Conservation (phyloP, 2,888 invertebrate genomes). For the Blastobasis lacticolella region DNA sequence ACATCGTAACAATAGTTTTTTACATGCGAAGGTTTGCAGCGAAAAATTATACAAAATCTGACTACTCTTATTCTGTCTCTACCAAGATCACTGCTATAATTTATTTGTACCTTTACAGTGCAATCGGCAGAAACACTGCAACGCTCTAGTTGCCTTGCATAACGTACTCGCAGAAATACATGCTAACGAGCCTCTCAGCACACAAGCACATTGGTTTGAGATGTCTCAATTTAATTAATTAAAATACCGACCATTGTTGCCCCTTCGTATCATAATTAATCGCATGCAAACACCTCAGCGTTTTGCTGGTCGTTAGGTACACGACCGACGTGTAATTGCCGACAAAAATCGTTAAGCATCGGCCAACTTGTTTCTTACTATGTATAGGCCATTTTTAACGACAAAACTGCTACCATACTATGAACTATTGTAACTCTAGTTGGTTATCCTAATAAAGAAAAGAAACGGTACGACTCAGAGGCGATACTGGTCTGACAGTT, state of each 20-base stretch:
- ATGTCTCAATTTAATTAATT: slow-evolving; percentile 4
- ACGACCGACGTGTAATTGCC: too few species aligned
- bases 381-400: too few species aligned
- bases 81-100: slow-evolving; percentile 5
- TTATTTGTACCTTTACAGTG: slow-evolving; percentile 2
- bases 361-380: too few species aligned
- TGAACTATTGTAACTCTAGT: too few species aligned
- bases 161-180: neutral
- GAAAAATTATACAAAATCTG: too few species aligned
- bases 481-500: too few species aligned
- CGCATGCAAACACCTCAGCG: neutral
- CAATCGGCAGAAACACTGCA: slow-evolving; percentile 1
- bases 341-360: too few species aligned
- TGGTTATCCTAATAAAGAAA: too few species aligned
- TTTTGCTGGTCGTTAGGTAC: neutral
- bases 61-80: neutral
- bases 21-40: too few species aligned
- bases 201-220: neutral
- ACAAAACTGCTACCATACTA: too few species aligned
- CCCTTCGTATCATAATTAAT: neutral
- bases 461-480: too few species aligned
- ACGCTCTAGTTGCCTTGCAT: slow-evolving; percentile 17
- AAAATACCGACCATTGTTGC: neutral
- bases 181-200: neutral
- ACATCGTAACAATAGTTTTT: too few species aligned